Base-by-base conservation (phyloP, 2,113 vertebrate species). In the Butorides virescens region DNA sequence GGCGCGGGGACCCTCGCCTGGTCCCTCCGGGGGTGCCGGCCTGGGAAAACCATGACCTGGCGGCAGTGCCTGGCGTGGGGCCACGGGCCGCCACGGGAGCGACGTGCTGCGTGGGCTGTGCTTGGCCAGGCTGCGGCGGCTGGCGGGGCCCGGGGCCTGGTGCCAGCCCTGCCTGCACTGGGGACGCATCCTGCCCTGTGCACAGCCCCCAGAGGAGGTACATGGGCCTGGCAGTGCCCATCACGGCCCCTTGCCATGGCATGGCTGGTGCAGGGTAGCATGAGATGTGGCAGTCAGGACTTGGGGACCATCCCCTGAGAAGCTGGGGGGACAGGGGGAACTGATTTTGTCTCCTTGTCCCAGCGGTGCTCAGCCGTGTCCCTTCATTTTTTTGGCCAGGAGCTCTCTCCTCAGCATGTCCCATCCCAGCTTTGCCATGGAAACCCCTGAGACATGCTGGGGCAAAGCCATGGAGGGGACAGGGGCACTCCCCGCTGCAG, bases 1-100 rank as follows among this genome's bases (percentile, higher is more conserved):
- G 53, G 63, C 34, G 2, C 34, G 14, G 63, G 72, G 76, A 89
- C 76, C 59, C 76, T 83, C 27, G 3, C 34, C 58, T 36, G 91
- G 71, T 34, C 53, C 27, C 84, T 52, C 59, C 10, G 23, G 56
- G 29, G 61, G 66, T 88, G 86, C 71, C 17, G 49, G 92, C 90
- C 92, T 96, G 95, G 93, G 96, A 95, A 95, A 96, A 46, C 73
- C 65, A 32, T 96, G 93, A 95, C 95, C 95, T 86, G 84, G 87
- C 13, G 13, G 72, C 95, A 70, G 92, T 2, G 50, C 72, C 90
- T 95, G 96, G 95, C 84, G 1, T 3, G 11, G 65, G 84, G 90
- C 95, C 96, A 94, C 27, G 6, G 70, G 55, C 58, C 29, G 8
- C 83, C 89, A 68, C 59, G 87, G 86, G 72, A 81, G 87, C 25